Evolutionary conservation across 2,113 vertebrate genomes (phyloP), one percentile per base, ranked within the genome.

Genomic region (Clupea harengus): DNA sequence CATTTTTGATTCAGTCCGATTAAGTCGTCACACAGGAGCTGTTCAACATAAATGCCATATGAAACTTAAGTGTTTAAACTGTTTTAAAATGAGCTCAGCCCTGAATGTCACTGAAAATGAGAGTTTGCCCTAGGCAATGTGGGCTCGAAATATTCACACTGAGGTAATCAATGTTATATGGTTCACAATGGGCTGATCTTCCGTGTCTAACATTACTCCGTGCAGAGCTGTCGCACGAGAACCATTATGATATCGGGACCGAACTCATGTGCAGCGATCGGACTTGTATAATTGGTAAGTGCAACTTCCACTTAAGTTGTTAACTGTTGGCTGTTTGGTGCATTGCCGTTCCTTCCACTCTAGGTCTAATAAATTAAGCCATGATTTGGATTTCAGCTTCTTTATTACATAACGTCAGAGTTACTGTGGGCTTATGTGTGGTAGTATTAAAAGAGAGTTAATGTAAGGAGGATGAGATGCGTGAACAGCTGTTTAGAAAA

Each of bases 331-430:
- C 72, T 39, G n/a, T 75, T 86, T 90, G 82, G 28, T 82, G 20
- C 39, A 44, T 54, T 39, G 45, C 64, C 49, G 67, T 47, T 45
- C 47, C 80, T 47, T 60, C 60, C 83, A 18, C 80, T 45, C 72
- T 46, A 52, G 57, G 80, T 83, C 52, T 86, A 86, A 84, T 46
- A 78, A 49, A 84, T 87, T 91, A 89, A 91, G 67, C 86, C 89
- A 88, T 80, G 89, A 85, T 89, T 84, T 88, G 82, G 83, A 78
- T 67, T 83, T n/a, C 13, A 72, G 25, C 45, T 81, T 46, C 45
- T 85, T 92, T 88, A 90, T 85, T 83, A 84, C 83, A 86, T 90
- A 90, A 90, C 91, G 86, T 88, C 87, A 81, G 89, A 89, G 81
- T 85, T 90, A 83, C 89, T 86, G 15, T 46, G 80, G 49, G 75